Conservation (phyloP, 1,140 invertebrate species). For the Pantala flavescens region DNA sequence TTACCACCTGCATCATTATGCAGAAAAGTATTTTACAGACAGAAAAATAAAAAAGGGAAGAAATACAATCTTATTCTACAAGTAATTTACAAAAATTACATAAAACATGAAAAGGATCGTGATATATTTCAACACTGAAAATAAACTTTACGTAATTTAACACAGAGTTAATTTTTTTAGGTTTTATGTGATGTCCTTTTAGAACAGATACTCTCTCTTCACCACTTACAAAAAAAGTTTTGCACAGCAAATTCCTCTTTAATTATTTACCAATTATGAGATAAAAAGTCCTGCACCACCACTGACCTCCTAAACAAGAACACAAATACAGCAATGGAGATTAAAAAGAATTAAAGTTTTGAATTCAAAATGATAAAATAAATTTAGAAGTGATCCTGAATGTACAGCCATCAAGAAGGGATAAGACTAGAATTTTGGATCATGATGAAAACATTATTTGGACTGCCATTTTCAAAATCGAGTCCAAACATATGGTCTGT, state of each 20-base stretch:
- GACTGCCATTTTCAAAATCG: not conserved
- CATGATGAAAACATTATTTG: not conserved
- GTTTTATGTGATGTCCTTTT: not conserved
- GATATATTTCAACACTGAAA: not conserved
- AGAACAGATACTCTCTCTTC: not conserved
- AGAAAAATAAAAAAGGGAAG: not conserved
- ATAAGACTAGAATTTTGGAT: not conserved
- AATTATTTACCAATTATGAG: no score
- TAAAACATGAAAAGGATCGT: not conserved
- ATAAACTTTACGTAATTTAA: not conserved
- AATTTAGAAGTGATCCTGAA: no score
- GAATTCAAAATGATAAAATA: no score
- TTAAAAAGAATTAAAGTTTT: no score
- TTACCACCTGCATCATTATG: no score
- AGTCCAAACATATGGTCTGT: not conserved
- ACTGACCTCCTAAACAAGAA: no score
- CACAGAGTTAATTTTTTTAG: not conserved
- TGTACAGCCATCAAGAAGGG: no score
- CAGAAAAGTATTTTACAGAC: not conserved
- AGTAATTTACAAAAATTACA: conserved; percentile 5
- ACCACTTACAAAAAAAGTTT: no score
- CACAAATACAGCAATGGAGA: no score
- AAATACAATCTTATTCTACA: not conserved
- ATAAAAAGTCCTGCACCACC: no score
- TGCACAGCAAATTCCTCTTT: no score